These are phyloP conservation scores for Stigmatopora nigra DNA, from an alignment of 2,113 vertebrate genomes.

Conservation along the genomic window DNA sequence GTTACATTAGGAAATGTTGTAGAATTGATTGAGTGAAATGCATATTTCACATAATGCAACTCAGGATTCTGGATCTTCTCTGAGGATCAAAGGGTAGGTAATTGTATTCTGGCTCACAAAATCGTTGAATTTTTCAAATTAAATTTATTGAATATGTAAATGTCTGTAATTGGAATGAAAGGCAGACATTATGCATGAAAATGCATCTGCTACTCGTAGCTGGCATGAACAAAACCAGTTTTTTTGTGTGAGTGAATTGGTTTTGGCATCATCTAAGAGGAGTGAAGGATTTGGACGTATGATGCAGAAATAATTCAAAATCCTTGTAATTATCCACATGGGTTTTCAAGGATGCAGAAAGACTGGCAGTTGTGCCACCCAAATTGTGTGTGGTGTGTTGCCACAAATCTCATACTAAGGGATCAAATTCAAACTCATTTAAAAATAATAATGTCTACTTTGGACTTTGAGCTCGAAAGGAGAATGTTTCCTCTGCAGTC, in stretches of 20 bases:
- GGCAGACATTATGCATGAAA: slow-evolving; percentile 12
- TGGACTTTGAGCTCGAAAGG: background rate
- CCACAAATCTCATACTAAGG: background rate
- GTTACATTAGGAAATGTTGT: too few species aligned
- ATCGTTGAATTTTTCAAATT: background rate
- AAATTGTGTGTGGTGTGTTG: background rate
- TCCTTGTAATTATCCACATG: slow-evolving; percentile 40
- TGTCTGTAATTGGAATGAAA: slow-evolving; percentile 17
- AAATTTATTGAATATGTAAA: background rate
- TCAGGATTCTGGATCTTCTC: too few species aligned
- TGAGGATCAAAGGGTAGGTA: background rate
- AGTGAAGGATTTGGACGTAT: slow-evolving; percentile 26
- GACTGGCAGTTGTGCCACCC: background rate
- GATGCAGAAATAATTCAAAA: slow-evolving; percentile 45
- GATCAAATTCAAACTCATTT: background rate
- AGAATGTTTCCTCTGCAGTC: background rate
- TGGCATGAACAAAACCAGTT: slow-evolving; percentile 43
- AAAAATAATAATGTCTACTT: background rate
- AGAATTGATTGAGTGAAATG: too few species aligned
- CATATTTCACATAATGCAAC: too few species aligned
- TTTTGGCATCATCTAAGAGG: slow-evolving; percentile 40
- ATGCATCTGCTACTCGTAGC: slow-evolving; percentile 26
- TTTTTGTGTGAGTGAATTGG: slow-evolving; percentile 36
- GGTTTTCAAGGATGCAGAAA: slow-evolving; percentile 13
- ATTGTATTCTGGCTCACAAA: background rate